Evolutionary conservation across 2,797 vertebrate genomes (phyloP), one percentile per base, ranked within the genome.

Genomic region (Sorex maritimensis): DNA sequence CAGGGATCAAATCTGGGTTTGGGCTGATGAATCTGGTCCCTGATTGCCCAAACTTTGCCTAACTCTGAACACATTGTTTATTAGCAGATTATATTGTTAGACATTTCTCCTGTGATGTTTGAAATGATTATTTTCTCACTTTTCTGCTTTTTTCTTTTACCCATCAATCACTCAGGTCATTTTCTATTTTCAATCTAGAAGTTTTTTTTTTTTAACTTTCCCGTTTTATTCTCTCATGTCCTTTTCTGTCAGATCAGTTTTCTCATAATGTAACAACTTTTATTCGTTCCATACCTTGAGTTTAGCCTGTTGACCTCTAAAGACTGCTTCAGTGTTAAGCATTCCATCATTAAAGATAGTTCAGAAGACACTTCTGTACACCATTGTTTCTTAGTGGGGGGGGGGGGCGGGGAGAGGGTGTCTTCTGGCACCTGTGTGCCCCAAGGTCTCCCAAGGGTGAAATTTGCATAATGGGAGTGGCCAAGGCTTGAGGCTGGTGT

Each of bases 201-300:
- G 23, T 13, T 38, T 30, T 88, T 95, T 78, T 55, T 55, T 55
- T 55, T 41, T 4, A 73, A 63, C 38, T n/a, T 17, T 89, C 19
- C 61, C 23, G 67, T n/a, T 94, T 81, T 71, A 71, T 86, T 94
- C 71, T 63, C 7, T 8, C 17, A 90, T 86, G 15, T 30, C 9
- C 5, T 81, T 85, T 73, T 5, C 2, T 15, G 55, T 5, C 9
- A 73, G 21, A 85, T 15, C 67, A 79, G 11, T 9, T 79, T 90
- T 84, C 44, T 86, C 9, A 74, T 12, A 44, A 4, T 61, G 23
- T 68, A 49, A 26, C 23, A 74, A 61, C 17, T 81, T 92, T 61
- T 58, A 30, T 72, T 30, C 38, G 17, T 38, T 1, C 44, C 23
- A 26, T 9, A 65, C 52, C 52, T 14, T 55, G 17, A 74, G 46